Base-by-base conservation (phyloP, 2,888 invertebrate genomes). In the Morpho achilles region DNA sequence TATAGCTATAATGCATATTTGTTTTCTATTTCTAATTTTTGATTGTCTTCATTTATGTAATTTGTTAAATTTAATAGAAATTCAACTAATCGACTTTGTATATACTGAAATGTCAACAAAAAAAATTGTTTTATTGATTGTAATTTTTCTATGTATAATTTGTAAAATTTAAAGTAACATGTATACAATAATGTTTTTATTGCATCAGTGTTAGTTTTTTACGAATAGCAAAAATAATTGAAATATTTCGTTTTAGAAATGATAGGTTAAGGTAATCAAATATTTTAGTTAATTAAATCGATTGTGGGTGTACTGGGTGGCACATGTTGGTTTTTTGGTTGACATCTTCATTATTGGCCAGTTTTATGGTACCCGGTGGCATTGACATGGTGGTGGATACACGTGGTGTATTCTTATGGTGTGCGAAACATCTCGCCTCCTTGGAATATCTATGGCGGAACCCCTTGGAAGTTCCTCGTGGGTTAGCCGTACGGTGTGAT, bases 401-500 rank as follows among this genome's bases (percentile, higher is more conserved):
- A 41, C 49, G 54, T 53, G 63, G 54, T 67, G 54, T 66, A 58
- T 62, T 63, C 53, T 63, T 59, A 53, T 57, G 57, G 62, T 41
- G 62, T 59, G 50, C 50, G 50, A 47, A 53, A 41, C 6, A 16
- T 32, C 51, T 52, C 55, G 32, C 44, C 54, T 32, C 46, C 56
- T 53, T 50, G 42, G 57, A 53, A 58, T 57, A 62, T 62, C 16
- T 45, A 32, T 56, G 64, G 68, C 59, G 63, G 67, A 68, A 66
- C 67, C 70, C 69, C 69, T 57, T 63, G 65, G 63, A 51, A 8
- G 41, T 22, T 56, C 63, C 61, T 58, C 52, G 71, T 71, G 71
- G 69, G 71, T 69, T 70, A 71, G 71, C 63, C 66, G 69, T 63
- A 53, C 51, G 61, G 64, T 61, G 58, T 62, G 32, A 48, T 58